phyloP scores from a whole-genome alignment of 2,113 vertebrate species.

The Oreochromis niloticus region DNA sequence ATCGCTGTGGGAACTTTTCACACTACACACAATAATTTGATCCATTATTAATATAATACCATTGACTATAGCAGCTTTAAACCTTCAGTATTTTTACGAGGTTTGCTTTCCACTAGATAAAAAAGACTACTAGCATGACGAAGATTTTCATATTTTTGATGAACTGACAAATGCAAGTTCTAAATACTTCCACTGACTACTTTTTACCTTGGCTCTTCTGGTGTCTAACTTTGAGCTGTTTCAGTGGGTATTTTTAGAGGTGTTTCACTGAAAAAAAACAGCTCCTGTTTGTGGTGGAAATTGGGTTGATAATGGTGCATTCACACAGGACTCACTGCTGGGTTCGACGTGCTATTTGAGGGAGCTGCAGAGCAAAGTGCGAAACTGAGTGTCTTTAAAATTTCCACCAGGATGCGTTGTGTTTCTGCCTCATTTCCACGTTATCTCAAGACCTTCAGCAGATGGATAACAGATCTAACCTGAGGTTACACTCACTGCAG shows the following conservation, averaged over 20 bases:
- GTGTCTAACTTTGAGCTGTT: not conserved
- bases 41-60: not conserved
- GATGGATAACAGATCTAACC: not conserved
- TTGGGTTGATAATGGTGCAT: not conserved
- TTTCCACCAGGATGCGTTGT: not conserved
- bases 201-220: not conserved
- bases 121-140: not conserved
- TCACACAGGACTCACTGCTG: not conserved
- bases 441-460: not conserved
- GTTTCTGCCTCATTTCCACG: not conserved
- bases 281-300: not conserved
- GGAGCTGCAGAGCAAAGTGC: not conserved
- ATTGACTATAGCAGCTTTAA: not conserved
- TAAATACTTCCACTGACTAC: not conserved
- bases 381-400: not conserved
- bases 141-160: not conserved
- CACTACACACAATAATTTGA: not conserved
- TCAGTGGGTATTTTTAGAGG: not conserved
- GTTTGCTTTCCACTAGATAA: not conserved
- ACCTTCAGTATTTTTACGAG: not conserved
- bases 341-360: not conserved
- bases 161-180: not conserved
- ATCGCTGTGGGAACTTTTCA: not conserved
- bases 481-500: not conserved
- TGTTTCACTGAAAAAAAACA: not conserved